Percentiles rank a stretch among this genome's conserved stretches.
Evolutionary conservation across 2,113 vertebrate genomes (phyloP).

Genomic region (Callospermophilus lateralis): DNA sequence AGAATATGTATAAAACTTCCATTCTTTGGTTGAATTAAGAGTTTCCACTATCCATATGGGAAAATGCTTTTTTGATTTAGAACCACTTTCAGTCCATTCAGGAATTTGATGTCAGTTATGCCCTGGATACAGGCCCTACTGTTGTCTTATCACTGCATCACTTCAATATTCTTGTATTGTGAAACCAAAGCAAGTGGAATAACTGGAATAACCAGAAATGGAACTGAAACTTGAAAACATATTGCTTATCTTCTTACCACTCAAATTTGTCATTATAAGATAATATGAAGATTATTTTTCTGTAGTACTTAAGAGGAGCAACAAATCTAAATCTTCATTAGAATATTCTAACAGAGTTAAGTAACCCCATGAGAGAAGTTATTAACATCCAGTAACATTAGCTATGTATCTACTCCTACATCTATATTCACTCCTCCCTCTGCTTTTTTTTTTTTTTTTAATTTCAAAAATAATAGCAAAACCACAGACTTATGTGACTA

Average conservation of each 20-base stretch:
- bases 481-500: not conserved
- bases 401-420: constrained; percentile 20
- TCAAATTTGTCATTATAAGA: constrained; percentile 52
- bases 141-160: constrained; percentile 63
- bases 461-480: constrained; percentile 4
- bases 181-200: constrained; percentile 72
- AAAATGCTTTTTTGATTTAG: constrained; percentile 39
- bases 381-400: constrained; percentile 9
- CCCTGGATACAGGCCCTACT: constrained; percentile 5
- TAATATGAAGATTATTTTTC: constrained; percentile 46
- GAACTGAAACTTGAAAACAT: constrained; percentile 64
- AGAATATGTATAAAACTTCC: constrained; percentile 20
- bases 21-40: constrained; percentile 40
- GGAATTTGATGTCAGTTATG: constrained; percentile 41
- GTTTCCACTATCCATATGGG: not conserved
- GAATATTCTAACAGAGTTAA: constrained; percentile 29
- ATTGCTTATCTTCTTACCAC: constrained; percentile 61
- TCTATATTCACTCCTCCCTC: not conserved
- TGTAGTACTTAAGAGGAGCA: constrained; percentile 44
- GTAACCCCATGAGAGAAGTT: not conserved
- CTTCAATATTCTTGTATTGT: constrained; percentile 66
- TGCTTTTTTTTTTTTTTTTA: not conserved
- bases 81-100: constrained; percentile 32
- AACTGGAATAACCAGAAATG: constrained; percentile 75
- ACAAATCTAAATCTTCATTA: constrained; percentile 11